Evolutionary conservation across 2,113 vertebrate species (phyloP).

Genomic region (Dolichotis patagonum): DNA sequence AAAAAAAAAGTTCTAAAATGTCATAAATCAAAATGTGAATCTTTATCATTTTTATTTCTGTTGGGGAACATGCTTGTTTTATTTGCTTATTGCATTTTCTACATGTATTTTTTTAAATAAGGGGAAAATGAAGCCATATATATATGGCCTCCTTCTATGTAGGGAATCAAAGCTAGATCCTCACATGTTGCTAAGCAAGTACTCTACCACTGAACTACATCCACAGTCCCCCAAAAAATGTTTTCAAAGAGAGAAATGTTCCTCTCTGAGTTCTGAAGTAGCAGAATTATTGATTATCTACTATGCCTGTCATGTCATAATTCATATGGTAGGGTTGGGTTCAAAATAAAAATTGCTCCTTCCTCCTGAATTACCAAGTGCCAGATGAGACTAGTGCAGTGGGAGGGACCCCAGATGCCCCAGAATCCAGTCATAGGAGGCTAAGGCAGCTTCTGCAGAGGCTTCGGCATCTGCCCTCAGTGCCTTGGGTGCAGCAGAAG

Average conservation of each 20-base stretch:
- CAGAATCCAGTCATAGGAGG: background rate
- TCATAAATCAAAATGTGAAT: constrained; percentile 14
- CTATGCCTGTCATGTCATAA: background rate
- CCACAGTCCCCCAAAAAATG: background rate
- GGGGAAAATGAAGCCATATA: background rate
- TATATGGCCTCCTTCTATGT: background rate
- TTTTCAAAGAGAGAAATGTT: background rate
- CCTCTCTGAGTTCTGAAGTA: background rate
- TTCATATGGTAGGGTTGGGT: background rate
- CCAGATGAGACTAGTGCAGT: background rate
- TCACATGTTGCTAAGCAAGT: background rate
- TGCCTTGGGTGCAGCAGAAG: background rate
- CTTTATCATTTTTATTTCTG: background rate
- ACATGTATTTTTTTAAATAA: background rate
- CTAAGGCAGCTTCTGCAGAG: background rate
- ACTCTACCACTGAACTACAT: background rate
- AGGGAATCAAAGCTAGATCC: background rate
- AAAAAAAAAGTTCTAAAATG: background rate
- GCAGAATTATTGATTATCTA: constrained; percentile 10
- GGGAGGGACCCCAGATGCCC: background rate
- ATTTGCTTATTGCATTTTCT: constrained; percentile 25
- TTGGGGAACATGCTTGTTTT: background rate
- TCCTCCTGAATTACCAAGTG: background rate
- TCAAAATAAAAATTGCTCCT: background rate
- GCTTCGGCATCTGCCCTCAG: background rate